A percentile compares a stretch with the other conserved stretches of the same genome.
phyloP scores from a whole-genome alignment of 2,888 invertebrate species.

The Brachypalpus laphriformis region DNA sequence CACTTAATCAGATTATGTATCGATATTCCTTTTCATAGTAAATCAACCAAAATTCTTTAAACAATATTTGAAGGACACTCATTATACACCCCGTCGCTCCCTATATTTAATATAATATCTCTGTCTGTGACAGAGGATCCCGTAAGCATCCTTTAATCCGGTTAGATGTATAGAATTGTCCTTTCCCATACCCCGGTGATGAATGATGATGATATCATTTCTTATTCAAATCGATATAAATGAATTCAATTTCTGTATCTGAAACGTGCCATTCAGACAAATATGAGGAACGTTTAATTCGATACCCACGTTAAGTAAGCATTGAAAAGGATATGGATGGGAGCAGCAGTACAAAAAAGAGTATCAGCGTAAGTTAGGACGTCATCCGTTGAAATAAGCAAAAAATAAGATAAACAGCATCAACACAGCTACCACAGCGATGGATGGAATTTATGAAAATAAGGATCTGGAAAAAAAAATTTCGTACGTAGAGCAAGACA shows the following conservation, averaged over 20 bases:
- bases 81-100: neutral
- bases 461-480: neutral
- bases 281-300: conserved; percentile 54
- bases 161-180: conserved; percentile 27
- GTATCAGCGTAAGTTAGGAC: conserved; percentile 40
- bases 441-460: conserved; percentile 30
- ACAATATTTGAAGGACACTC: conserved; percentile 29
- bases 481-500: neutral
- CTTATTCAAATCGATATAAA: conserved; percentile 55
- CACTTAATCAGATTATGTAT: conserved; percentile 37
- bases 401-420: neutral
- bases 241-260: conserved; percentile 58
- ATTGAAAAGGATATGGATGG: conserved; percentile 21
- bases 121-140: conserved; percentile 17
- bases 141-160: conserved; percentile 17
- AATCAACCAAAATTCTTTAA: conserved; percentile 31
- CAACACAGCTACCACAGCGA: neutral
- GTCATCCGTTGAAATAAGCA: conserved; percentile 1
- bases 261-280: conserved; percentile 54
- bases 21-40: conserved; percentile 19
- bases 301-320: conserved; percentile 43
- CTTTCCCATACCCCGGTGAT: conserved; percentile 1
- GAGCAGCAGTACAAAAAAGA: neutral
- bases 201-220: conserved; percentile 49
- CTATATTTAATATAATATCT: neutral